Percentiles rank a stretch among this genome's conserved stretches.
Conservation (phyloP, 2,888 invertebrate species). For the Pachymerium ferrugineum region DNA sequence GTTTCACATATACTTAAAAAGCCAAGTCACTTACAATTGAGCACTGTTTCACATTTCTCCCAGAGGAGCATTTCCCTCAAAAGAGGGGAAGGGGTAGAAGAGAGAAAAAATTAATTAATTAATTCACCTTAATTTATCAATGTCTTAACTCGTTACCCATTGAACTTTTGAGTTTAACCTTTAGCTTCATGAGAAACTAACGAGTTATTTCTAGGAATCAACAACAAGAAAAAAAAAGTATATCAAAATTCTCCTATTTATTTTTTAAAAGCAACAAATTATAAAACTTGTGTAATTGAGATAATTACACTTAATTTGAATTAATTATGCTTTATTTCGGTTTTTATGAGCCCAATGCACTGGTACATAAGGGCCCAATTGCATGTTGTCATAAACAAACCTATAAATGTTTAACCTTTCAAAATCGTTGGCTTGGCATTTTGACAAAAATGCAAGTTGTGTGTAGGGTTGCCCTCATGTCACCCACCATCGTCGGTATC, state of each 20-base stretch:
- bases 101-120: neutral
- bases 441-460: slow-evolving; percentile 7
- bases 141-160: neutral
- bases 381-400: neutral
- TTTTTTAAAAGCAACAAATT: too few relatives aligned
- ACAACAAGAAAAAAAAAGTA: neutral
- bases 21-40: neutral
- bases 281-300: too few relatives aligned
- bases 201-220: neutral
- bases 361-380: too few relatives aligned
- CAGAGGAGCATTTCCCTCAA: neutral
- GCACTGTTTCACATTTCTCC: neutral
- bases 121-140: slow-evolving; percentile 8
- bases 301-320: neutral
- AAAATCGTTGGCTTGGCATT: neutral
- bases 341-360: slow-evolving; percentile 5
- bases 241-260: too few relatives aligned
- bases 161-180: neutral
- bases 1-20: neutral
- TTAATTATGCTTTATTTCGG: too few relatives aligned
- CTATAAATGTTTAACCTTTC: neutral
- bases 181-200: neutral
- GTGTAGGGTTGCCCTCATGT: neutral
- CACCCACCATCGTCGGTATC: slow-evolving; percentile 1
- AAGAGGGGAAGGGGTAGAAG: too few relatives aligned